Conservation (phyloP, 2,113 vertebrate genomes). For the Percina caprodes region DNA sequence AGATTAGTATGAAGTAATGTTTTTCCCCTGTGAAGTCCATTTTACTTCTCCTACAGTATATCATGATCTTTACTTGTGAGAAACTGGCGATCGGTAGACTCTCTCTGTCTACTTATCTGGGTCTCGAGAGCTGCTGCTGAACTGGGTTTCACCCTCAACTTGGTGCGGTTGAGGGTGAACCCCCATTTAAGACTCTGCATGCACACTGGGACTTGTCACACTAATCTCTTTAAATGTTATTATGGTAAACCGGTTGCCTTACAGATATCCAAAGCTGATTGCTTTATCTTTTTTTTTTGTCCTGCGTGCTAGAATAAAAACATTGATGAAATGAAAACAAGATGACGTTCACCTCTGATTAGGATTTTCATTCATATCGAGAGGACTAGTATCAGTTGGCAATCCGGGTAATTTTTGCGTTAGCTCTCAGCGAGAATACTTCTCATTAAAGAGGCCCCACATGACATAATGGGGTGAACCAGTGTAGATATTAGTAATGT, state of each 20-base stretch:
- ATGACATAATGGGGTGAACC: slow-evolving; percentile 58
- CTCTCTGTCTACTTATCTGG: slow-evolving; percentile 3
- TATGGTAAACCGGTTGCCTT: slow-evolving; percentile 67
- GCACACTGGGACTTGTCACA: slow-evolving; percentile 72
- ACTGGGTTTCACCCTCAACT: slow-evolving; percentile 59
- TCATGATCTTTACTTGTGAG: slow-evolving; percentile 30
- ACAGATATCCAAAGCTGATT: slow-evolving; percentile 65
- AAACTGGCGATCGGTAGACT: slow-evolving; percentile 21
- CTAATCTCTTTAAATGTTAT: slow-evolving; percentile 79
- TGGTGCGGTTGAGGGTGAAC: not conserved
- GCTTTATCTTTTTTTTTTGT: slow-evolving; percentile 55
- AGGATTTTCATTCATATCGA: not conserved
- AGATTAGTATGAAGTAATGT: slow-evolving; percentile 37
- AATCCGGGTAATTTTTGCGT: slow-evolving; percentile 69
- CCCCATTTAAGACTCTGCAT: slow-evolving; percentile 36
- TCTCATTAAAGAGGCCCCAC: slow-evolving; percentile 51
- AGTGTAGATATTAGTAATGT: slow-evolving; percentile 63
- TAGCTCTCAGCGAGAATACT: slow-evolving; percentile 50
- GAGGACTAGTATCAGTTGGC: slow-evolving; percentile 61
- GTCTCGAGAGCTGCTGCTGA: slow-evolving; percentile 61
- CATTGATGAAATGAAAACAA: slow-evolving; percentile 42
- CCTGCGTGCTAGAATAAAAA: slow-evolving; percentile 62
- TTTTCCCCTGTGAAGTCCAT: not conserved
- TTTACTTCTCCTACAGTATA: slow-evolving; percentile 13
- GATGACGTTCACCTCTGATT: not conserved